Evolutionary conservation across 2,113 vertebrate species (phyloP).

Genomic region (Urocynchramus pylzowi): DNA sequence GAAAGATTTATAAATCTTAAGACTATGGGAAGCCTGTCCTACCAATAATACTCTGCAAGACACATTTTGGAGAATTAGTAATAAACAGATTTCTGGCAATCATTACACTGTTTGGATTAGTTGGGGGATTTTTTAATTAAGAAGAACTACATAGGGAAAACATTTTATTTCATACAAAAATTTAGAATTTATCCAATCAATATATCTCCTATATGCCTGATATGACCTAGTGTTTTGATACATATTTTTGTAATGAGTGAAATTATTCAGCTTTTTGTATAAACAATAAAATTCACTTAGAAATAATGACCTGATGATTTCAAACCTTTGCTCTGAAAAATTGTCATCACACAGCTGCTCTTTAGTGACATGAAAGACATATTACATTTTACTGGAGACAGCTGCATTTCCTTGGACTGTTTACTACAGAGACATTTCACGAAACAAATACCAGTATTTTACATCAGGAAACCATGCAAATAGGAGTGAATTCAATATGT

Average conservation of each 20-base stretch:
- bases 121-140: background rate
- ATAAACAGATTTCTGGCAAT: background rate
- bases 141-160: background rate
- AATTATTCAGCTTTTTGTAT: background rate
- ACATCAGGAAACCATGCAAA: background rate
- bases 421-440: background rate
- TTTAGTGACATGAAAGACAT: background rate
- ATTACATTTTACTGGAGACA: background rate
- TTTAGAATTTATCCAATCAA: background rate
- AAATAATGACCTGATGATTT: background rate
- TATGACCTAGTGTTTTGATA: background rate
- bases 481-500: background rate
- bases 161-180: background rate
- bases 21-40: background rate
- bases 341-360: background rate
- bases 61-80: background rate
- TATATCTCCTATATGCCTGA: background rate
- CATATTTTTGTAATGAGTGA: background rate
- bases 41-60: constrained; percentile 19
- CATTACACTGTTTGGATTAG: background rate
- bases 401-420: background rate
- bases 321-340: background rate
- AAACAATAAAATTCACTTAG: background rate
- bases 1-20: constrained; percentile 30
- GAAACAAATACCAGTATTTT: background rate